Percentiles rank a stretch among this genome's conserved stretches.
Evolutionary conservation across 2,113 vertebrate species (phyloP).

Genomic region (Salvator merianae): DNA sequence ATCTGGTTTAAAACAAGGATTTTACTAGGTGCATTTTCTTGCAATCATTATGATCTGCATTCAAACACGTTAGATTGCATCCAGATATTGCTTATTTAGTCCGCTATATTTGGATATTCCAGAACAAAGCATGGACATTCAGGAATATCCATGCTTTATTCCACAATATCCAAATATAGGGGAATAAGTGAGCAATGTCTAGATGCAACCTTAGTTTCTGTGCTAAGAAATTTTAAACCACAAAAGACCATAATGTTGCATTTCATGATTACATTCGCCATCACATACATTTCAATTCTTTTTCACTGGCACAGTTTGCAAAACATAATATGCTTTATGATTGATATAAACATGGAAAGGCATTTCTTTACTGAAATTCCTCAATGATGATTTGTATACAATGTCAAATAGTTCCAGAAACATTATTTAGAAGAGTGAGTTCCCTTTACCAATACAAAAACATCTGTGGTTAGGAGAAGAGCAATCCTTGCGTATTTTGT

Average conservation of each 20-base stretch:
- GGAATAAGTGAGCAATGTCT: too few relatives aligned
- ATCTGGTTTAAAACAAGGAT: background rate
- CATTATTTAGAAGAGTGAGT: background rate
- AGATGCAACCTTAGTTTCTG: background rate
- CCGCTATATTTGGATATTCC: too few relatives aligned
- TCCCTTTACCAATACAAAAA: too few relatives aligned
- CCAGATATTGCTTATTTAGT: too few relatives aligned
- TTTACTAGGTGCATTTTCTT: background rate
- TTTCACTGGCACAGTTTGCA: background rate
- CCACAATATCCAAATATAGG: too few relatives aligned
- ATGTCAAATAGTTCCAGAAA: background rate
- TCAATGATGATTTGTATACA: background rate
- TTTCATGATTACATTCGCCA: background rate
- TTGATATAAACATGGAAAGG: background rate
- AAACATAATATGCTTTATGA: background rate
- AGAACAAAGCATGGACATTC: too few relatives aligned
- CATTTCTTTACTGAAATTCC: background rate
- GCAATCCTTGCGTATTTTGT: background rate
- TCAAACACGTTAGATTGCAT: too few relatives aligned
- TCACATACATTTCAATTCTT: background rate
- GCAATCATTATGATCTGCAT: background rate
- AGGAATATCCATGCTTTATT: too few relatives aligned
- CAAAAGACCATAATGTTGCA: background rate
- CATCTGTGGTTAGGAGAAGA: background rate
- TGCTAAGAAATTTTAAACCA: background rate